Conservation (phyloP, 2,797 vertebrate species). For the Ibycter americanus region DNA sequence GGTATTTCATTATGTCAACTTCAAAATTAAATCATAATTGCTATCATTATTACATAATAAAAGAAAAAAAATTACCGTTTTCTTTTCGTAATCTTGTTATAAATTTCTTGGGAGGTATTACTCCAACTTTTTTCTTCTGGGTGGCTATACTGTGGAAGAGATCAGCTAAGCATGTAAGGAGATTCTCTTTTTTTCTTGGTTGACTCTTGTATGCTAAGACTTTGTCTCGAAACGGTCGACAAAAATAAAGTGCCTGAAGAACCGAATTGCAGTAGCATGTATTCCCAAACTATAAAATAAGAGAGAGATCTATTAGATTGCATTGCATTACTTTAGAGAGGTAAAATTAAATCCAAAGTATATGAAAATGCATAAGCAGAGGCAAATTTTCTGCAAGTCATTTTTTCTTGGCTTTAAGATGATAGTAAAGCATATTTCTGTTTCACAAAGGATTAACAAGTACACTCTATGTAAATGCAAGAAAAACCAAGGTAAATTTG, state of each 20-base stretch:
- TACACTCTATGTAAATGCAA: neutral
- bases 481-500: neutral
- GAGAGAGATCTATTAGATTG: slow-evolving; percentile 46
- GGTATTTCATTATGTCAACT: neutral
- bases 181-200: slow-evolving; percentile 82
- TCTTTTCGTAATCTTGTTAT: slow-evolving; percentile 84
- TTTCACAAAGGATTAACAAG: neutral
- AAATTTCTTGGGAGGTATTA: slow-evolving; percentile 86
- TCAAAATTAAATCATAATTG: neutral
- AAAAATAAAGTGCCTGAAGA: slow-evolving; percentile 87
- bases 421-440: neutral
- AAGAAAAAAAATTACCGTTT: slow-evolving; percentile 75
- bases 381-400: neutral
- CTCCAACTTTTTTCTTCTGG: slow-evolving; percentile 85
- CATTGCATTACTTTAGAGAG: neutral
- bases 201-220: slow-evolving; percentile 85
- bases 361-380: neutral
- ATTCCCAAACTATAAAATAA: slow-evolving; percentile 81
- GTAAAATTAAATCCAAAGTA: neutral
- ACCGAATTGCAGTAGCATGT: slow-evolving; percentile 88
- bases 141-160: slow-evolving; percentile 86
- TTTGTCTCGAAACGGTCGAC: slow-evolving; percentile 85
- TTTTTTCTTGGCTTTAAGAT: neutral
- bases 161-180: slow-evolving; percentile 83
- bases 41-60: neutral